Evolutionary conservation across 2,797 vertebrate species (phyloP).

Genomic region (Hephaestus fuliginosus): DNA sequence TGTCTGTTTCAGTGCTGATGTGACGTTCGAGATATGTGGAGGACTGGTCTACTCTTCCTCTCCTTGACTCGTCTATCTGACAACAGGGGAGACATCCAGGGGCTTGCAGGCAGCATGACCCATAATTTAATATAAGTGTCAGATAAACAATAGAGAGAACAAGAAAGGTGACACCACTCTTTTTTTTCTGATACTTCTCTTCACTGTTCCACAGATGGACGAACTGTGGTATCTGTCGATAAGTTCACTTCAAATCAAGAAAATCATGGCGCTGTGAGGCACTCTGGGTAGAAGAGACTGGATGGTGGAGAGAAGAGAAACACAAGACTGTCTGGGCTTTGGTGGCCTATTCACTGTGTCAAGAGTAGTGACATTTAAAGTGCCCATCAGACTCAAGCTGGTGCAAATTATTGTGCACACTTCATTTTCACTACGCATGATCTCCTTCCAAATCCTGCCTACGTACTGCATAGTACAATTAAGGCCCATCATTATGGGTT

Average conservation of each 20-base stretch:
- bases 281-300: not conserved
- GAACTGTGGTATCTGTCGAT: not conserved
- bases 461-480: not conserved
- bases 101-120: not conserved
- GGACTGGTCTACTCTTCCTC: not conserved
- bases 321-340: not conserved
- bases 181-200: not conserved
- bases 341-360: not conserved
- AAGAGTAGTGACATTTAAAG: slow-evolving; percentile 44
- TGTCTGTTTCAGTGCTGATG: slow-evolving; percentile 18
- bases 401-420: slow-evolving; percentile 33
- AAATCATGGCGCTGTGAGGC: not conserved
- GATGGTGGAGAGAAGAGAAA: slow-evolving; percentile 6
- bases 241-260: not conserved
- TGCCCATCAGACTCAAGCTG: slow-evolving; percentile 27
- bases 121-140: slow-evolving; percentile 25
- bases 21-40: not conserved
- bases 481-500: not conserved
- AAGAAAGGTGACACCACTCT: not conserved
- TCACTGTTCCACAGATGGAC: not conserved
- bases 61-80: not conserved
- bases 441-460: not conserved
- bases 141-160: not conserved
- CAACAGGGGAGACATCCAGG: not conserved
- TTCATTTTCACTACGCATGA: slow-evolving; percentile 14